A percentile compares a stretch with the other conserved stretches of the same genome.
These are phyloP conservation scores for Pocillopora damicornis DNA, from an alignment of 64 coral and sea anemone species.

Conservation along the genomic window DNA sequence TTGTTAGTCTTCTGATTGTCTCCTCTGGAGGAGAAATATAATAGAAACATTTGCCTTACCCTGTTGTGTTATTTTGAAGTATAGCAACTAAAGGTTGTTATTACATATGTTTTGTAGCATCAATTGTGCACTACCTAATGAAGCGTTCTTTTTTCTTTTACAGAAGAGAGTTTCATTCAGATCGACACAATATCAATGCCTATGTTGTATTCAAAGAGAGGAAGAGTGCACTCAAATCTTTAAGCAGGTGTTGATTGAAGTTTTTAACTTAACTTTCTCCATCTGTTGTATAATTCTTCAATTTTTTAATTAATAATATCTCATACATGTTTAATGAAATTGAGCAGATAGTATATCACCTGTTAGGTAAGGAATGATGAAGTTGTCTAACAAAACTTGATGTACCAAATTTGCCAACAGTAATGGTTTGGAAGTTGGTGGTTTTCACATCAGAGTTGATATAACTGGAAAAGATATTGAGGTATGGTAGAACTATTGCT, in stretches of 20 bases:
- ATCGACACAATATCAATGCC: constrained; percentile 81
- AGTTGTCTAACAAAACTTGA: too few relatives aligned
- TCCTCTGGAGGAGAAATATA: too few relatives aligned
- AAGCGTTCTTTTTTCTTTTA: background rate
- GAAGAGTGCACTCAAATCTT: constrained; percentile 51
- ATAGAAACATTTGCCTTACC: too few relatives aligned
- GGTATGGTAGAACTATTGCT: constrained; percentile 27
- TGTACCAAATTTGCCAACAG: constrained; percentile 10
- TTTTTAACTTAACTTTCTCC: background rate
- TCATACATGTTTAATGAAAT: too few relatives aligned
- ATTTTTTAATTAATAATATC: background rate
- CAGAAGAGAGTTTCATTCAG: constrained; percentile 82
- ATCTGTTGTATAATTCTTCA: background rate
- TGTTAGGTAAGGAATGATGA: background rate
- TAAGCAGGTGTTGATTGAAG: constrained; percentile 42
- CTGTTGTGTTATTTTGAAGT: too few relatives aligned
- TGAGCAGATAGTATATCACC: too few relatives aligned
- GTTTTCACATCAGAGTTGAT: constrained; percentile 84
- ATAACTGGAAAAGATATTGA: constrained; percentile 53
- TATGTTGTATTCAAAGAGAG: constrained; percentile 87
- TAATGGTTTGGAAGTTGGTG: constrained; percentile 83
- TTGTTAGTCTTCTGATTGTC: too few relatives aligned
- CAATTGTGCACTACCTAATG: background rate
- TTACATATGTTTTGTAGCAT: background rate
- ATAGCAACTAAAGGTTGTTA: background rate